phyloP scores from a whole-genome alignment of 2,113 vertebrate species.

The Phoxinus phoxinus region DNA sequence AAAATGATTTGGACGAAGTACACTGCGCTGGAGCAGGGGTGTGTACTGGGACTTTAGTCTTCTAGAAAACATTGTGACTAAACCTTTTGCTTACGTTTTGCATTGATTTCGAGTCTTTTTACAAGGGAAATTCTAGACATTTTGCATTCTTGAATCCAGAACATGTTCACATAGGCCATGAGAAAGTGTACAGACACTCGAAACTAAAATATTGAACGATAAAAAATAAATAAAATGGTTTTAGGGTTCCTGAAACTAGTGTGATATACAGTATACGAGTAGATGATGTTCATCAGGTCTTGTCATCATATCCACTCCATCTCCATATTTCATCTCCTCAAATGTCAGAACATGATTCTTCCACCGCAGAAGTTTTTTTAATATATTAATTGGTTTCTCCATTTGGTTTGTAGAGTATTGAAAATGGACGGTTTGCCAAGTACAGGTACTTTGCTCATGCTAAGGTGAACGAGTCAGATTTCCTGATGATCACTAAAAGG shows the following conservation, averaged over 20 bases:
- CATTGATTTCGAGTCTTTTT: background rate
- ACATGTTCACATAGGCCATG: background rate
- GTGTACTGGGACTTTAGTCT: background rate
- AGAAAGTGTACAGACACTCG: background rate
- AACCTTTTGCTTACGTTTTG: slow-evolving; percentile 24
- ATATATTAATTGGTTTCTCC: slow-evolving; percentile 43
- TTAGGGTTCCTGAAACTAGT: background rate
- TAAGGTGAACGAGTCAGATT: slow-evolving; percentile 94
- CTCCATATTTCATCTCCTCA: background rate
- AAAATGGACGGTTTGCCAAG: slow-evolving; percentile 97
- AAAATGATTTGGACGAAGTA: background rate
- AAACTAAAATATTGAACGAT: background rate
- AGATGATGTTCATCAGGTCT: background rate
- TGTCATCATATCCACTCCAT: slow-evolving; percentile 5
- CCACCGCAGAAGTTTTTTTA: background rate
- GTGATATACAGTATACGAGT: background rate
- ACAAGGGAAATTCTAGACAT: slow-evolving; percentile 1
- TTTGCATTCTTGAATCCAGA: slow-evolving; percentile 21
- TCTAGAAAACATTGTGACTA: background rate
- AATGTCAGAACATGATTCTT: background rate
- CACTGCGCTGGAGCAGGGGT: background rate
- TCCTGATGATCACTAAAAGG: slow-evolving; percentile 97
- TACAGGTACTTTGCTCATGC: slow-evolving; percentile 94
- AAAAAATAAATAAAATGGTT: no score
- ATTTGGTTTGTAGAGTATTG: slow-evolving; percentile 85